phyloP scores from a whole-genome alignment of 2,888 invertebrate genomes.

The Lutraria lutraria region DNA sequence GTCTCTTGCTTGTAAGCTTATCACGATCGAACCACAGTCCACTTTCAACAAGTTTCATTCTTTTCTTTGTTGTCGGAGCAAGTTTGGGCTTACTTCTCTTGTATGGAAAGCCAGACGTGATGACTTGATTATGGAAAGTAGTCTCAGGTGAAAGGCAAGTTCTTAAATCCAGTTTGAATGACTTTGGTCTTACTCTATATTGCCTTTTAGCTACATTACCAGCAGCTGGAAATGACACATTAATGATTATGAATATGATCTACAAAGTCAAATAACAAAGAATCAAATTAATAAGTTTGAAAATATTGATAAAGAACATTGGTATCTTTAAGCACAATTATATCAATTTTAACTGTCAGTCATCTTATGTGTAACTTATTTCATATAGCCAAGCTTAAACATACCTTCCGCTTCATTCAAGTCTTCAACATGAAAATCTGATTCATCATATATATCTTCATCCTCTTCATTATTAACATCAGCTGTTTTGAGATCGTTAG shows the following conservation, averaged over 20 bases:
- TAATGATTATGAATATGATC: no score
- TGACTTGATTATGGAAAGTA: background rate
- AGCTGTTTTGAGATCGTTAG: background rate
- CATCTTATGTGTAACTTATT: no score
- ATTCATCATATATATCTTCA: background rate
- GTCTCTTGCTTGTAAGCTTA: background rate
- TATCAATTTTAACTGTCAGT: no score
- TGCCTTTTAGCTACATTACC: no score
- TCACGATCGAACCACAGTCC: background rate
- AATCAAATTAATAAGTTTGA: no score
- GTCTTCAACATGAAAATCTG: background rate
- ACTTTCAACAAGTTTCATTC: background rate
- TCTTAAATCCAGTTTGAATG: background rate
- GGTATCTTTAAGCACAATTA: no score
- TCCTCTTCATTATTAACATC: background rate
- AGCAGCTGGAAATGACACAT: no score
- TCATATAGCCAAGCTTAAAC: background rate
- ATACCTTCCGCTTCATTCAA: background rate
- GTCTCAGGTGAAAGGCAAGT: background rate
- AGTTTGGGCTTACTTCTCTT: background rate
- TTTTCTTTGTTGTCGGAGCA: background rate
- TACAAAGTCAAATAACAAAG: no score
- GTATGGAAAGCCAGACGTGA: background rate
- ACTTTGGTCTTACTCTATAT: background rate
- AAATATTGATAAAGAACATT: no score